Base-by-base conservation (phyloP, 2,113 vertebrate genomes). In the Morone saxatilis region DNA sequence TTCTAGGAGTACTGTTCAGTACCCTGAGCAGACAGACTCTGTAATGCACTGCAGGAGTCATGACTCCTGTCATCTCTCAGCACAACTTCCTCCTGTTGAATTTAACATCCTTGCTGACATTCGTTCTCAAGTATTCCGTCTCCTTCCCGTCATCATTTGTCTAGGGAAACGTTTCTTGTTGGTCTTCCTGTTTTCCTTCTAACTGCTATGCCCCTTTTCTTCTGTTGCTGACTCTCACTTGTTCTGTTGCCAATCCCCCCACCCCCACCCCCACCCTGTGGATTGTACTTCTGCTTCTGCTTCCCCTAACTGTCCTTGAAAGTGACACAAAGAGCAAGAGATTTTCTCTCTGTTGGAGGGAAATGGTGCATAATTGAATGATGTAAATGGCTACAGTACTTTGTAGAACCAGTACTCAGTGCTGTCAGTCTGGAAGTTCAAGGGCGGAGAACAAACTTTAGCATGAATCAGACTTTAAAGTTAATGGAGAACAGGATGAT, bases 111-210 rank as follows among this genome's bases (percentile, higher is more conserved):
- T 69, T 89, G 81, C 78, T 92, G 85, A 67, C 69, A 20, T 75
- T 51, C 0, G 10, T 20, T 67, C 60, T 78, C 7, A 13, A 57
- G 74, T 62, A 56, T 77, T 88, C 8, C 41, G 14, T 86, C 68
- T 87, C 62, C 68, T 65, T 90, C 66, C 72, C 60, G 59, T 65
- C 60, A 67, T 56, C 31, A 43, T 47, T 57, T 16, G 17, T 87
- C 22, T 11, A 50, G 65, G 60, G 69, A 88, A 81, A 84, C 6
- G 25, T 59, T 90, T 92, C 89, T 85, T 83, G 80, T 80, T 53
- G 5, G 22, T 59, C 80, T 94, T 94, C 88, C 88, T 90, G 90
- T 93, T 90, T 88, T 91, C 41, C 36, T 65, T 71, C 12, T 7
- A 57, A 67, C 48, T 36, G 63, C n/a, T 16, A 0, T 71, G 41